Evolutionary conservation across 2,888 invertebrate species (phyloP).

Genomic region (Cheilosia impressa): DNA sequence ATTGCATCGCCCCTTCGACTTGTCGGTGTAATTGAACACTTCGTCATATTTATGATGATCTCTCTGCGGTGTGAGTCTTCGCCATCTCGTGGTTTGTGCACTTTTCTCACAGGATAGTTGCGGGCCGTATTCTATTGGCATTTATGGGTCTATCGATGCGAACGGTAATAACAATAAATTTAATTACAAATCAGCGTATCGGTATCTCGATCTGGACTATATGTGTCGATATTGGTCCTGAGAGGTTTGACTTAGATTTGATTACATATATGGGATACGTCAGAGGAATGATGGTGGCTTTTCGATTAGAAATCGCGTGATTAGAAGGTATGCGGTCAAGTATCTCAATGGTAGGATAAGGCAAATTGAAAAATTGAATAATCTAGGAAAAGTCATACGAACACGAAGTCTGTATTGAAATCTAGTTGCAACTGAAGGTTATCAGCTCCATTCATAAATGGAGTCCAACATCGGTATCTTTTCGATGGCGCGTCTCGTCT

Average conservation of each 20-base stretch:
- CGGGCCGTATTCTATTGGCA: slow-evolving; percentile 39
- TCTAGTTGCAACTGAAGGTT: too few species aligned
- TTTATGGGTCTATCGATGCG: slow-evolving; percentile 46
- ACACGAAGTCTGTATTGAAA: too few species aligned
- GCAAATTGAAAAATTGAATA: too few species aligned
- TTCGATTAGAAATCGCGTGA: too few species aligned
- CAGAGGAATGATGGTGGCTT: too few species aligned
- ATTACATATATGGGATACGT: neutral
- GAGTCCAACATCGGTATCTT: too few species aligned
- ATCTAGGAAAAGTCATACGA: too few species aligned
- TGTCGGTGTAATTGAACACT: slow-evolving; percentile 52
- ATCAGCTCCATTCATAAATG: too few species aligned
- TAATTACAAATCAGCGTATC: slow-evolving; percentile 60
- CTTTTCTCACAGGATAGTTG: slow-evolving; percentile 20
- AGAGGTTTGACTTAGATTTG: slow-evolving; percentile 13
- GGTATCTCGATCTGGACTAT: slow-evolving; percentile 7
- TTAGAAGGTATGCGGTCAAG: too few species aligned
- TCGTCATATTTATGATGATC: slow-evolving; percentile 67
- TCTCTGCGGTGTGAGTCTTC: slow-evolving; percentile 36
- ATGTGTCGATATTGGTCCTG: neutral
- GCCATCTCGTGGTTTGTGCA: slow-evolving; percentile 26
- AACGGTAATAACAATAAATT: slow-evolving; percentile 61
- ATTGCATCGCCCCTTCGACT: slow-evolving; percentile 17
- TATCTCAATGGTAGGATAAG: too few species aligned
- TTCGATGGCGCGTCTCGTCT: too few species aligned